phyloP scores from a whole-genome alignment of 2,888 invertebrate species.

The Lobophora halterata region DNA sequence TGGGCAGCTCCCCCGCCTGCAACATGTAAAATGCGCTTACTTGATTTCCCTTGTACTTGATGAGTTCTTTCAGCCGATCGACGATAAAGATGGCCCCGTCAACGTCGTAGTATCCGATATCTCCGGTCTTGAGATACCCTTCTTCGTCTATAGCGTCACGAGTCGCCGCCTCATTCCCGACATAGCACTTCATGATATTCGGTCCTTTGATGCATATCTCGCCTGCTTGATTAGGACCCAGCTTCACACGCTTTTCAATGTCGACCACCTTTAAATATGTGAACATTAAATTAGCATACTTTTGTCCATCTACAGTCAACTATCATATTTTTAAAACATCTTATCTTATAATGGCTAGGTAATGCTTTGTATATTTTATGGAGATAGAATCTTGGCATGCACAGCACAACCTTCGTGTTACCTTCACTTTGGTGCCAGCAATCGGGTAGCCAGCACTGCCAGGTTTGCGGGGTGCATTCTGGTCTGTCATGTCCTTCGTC shows the following conservation, averaged over 20 bases:
- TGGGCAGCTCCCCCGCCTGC: conserved; percentile 86
- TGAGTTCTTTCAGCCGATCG: conserved; percentile 57
- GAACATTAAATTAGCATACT: too few species aligned
- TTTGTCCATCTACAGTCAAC: too few species aligned
- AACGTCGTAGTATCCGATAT: conserved; percentile 57
- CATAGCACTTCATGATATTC: conserved; percentile 56
- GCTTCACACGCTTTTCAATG: conserved; percentile 40
- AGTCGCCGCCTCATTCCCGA: conserved; percentile 45
- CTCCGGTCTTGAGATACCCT: conserved; percentile 56
- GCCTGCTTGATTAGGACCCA: conserved; percentile 49
- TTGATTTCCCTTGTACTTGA: conserved; percentile 72
- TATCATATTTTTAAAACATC: too few species aligned
- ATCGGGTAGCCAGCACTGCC: conserved; percentile 38
- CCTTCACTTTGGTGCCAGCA: too few species aligned
- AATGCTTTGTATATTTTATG: too few species aligned
- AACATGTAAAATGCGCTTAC: conserved; percentile 43
- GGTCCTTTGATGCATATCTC: conserved; percentile 59
- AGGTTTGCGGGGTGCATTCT: conserved; percentile 12
- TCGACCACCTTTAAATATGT: conserved; percentile 59
- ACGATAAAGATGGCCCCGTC: conserved; percentile 60
- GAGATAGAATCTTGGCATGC: too few species aligned
- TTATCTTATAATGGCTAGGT: too few species aligned
- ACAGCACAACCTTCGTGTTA: too few species aligned
- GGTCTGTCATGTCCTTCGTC: conserved; percentile 40
- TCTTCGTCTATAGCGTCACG: conserved; percentile 50